These are phyloP conservation scores for Spilogale gracilis DNA, from an alignment of 2,113 vertebrate species.

Conservation along the genomic window DNA sequence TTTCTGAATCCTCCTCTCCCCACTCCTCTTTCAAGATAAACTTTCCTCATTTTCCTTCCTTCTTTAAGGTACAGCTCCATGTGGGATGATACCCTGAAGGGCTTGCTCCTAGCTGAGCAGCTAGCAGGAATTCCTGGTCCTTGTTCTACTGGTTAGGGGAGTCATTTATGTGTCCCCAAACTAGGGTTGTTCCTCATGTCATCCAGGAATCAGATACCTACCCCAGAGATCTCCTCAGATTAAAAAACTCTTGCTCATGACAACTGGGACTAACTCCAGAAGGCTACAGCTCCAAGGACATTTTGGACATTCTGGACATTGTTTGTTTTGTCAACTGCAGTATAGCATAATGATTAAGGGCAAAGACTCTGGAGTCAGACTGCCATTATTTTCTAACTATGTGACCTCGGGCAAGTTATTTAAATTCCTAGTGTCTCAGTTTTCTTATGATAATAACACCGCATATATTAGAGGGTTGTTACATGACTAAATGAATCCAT, in stretches of 20 bases:
- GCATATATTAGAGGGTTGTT: background rate
- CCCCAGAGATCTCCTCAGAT: background rate
- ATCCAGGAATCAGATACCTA: background rate
- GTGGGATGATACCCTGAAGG: background rate
- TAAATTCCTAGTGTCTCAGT: constrained; percentile 29
- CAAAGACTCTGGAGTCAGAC: background rate
- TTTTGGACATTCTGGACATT: background rate
- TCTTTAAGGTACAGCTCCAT: background rate
- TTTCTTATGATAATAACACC: background rate
- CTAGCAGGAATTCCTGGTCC: background rate
- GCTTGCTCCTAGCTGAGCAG: background rate
- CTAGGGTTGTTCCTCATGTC: background rate
- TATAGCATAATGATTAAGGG: background rate
- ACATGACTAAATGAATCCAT: background rate
- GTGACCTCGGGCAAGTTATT: background rate
- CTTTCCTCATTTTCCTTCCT: background rate
- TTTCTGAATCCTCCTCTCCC: background rate
- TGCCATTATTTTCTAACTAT: background rate
- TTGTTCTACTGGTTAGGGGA: background rate
- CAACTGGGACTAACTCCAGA: background rate
- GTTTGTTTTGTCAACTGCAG: background rate
- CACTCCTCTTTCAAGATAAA: background rate
- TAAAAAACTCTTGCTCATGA: background rate
- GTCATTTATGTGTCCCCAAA: background rate
- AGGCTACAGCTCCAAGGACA: background rate